Evolutionary conservation across 2,113 vertebrate species (phyloP), one percentile per base, ranked within the genome.

Genomic region (Myotis brandtii): DNA sequence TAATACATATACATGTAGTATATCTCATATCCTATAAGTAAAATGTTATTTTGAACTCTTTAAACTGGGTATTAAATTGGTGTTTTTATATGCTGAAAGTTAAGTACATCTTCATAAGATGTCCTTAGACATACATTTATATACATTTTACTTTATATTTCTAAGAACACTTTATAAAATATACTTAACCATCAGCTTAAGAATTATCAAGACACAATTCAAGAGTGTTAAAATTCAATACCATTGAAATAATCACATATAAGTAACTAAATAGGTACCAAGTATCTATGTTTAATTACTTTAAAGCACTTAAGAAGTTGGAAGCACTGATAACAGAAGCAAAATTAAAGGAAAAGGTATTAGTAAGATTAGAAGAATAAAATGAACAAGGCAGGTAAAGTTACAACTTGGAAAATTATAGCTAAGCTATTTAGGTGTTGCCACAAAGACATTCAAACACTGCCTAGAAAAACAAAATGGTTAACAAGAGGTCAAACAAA

Each of bases 251-350:
- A 80, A 94, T 92, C 87, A 79, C 6, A 72, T 52, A 34, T 69
- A 64, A 70, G 6, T 87, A 94, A 96, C 2, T 50, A 94, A 82
- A 85, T 1, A 85, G 52, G 32, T 40, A 87, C 56, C 59, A 94
- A 48, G 37, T 62, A 86, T 37, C 18, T 40, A 90, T 23, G 77
- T 84, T 88, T 75, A 87, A 93, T 88, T 40, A 95, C 75, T 95
- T 88, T 73, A 82, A 97, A 95, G 43, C 70, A 94, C 40, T 83
- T 50, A 88, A 94, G 89, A 96, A 89, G 14, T 59, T 88, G 27
- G 86, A 93, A 96, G 59, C 87, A 96, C 23, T 79, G 56, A 59
- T 20, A 89, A 79, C n/a, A 30, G 34, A 95, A 96, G 59, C 50
- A 93, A 92, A 76, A 64, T 69, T 50, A 84, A 86, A 59, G 9